These are phyloP conservation scores for Bubo blakistoni DNA, from an alignment of 2,113 vertebrate species.

Conservation along the genomic window DNA sequence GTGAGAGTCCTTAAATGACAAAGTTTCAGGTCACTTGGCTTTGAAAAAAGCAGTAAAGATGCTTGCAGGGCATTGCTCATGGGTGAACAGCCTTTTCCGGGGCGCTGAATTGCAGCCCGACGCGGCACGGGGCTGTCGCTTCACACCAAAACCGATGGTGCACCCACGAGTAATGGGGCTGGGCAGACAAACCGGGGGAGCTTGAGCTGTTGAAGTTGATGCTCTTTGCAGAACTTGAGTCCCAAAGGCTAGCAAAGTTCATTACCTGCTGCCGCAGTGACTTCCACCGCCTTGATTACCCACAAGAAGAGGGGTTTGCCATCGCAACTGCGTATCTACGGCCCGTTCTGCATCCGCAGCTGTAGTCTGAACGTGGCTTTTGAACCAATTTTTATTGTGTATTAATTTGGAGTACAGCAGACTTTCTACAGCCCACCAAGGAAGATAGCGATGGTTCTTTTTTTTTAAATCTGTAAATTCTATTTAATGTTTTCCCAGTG, in stretches of 20 bases:
- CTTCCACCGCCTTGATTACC: neutral
- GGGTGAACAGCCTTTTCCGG: neutral
- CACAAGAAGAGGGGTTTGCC: neutral
- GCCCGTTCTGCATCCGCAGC: neutral
- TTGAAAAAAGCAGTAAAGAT: neutral
- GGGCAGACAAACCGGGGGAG: neutral
- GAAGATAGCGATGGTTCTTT: neutral
- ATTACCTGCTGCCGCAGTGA: neutral
- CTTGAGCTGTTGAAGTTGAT: neutral
- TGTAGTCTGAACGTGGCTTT: neutral
- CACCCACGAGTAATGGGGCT: too few species aligned
- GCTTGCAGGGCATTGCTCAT: neutral
- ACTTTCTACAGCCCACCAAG: neutral
- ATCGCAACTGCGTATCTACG: neutral
- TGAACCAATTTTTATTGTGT: neutral
- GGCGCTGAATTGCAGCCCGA: neutral
- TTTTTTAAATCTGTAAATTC: neutral
- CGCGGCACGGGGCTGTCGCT: neutral
- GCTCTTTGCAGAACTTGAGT: neutral
- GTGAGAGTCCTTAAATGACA: too few species aligned
- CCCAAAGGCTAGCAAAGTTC: neutral
- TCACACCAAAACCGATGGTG: too few species aligned
- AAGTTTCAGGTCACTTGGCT: neutral
- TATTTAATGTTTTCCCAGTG: neutral
- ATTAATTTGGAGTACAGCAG: neutral